Evolutionary conservation across 2,797 vertebrate genomes (phyloP).

Genomic region (Hydrolagus colliei): DNA sequence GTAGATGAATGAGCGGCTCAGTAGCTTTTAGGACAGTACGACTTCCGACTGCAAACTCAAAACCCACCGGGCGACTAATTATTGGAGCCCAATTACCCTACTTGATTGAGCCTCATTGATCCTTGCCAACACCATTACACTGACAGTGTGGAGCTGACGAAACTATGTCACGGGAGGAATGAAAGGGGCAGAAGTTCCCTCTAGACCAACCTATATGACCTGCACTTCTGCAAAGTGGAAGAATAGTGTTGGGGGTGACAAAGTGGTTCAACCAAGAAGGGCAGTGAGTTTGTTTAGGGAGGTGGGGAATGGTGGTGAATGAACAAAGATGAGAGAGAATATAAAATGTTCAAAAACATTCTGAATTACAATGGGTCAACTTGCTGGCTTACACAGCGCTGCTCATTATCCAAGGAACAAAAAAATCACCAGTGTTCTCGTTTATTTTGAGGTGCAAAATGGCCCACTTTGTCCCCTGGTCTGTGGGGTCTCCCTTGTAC

Average conservation of each 20-base stretch:
- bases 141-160: too few relatives aligned
- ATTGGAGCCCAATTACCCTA: not conserved
- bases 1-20: not conserved
- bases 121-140: not conserved
- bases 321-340: not conserved
- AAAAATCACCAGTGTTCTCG: not conserved
- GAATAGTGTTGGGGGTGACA: not conserved
- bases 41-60: not conserved
- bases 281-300: not conserved
- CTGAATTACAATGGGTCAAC: conserved; percentile 2
- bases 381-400: not conserved
- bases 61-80: not conserved
- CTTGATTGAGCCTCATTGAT: not conserved
- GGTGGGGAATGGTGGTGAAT: not conserved
- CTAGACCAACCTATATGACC: not conserved
- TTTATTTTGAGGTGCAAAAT: not conserved
- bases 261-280: too few relatives aligned
- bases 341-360: not conserved
- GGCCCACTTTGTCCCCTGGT: not conserved
- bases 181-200: not conserved
- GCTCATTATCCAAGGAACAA: not conserved
- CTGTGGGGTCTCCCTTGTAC: not conserved
- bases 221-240: not conserved
- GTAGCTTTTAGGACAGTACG: not conserved
- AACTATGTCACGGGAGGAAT: not conserved